Conservation (phyloP, 1,140 invertebrate species). For the Aporrectodea caliginosa region DNA sequence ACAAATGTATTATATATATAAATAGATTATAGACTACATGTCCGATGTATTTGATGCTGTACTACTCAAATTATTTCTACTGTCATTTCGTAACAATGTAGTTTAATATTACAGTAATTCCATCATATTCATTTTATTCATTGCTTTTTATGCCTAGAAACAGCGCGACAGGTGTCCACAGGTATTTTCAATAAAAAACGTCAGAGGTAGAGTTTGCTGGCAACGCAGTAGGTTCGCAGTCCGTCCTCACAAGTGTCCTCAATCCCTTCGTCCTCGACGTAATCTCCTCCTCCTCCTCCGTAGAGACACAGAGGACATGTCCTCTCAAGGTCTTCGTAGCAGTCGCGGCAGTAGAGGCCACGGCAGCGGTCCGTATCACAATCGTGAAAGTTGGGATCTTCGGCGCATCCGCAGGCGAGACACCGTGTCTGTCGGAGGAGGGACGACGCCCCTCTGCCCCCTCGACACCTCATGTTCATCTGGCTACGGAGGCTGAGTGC, state of each 20-base stretch:
- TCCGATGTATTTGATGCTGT: too few relatives aligned
- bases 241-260: conserved; percentile 25
- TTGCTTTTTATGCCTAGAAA: too few relatives aligned
- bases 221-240: conserved; percentile 16
- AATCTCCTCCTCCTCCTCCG: conserved; percentile 1
- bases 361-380: conserved; percentile 28
- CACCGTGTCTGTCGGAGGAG: neutral
- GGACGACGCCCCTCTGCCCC: neutral
- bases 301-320: conserved; percentile 31
- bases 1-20: too few relatives aligned
- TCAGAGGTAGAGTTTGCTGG: conserved; percentile 25
- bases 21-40: too few relatives aligned
- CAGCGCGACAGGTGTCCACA: too few relatives aligned
- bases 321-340: conserved; percentile 26
- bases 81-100: too few relatives aligned
- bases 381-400: neutral
- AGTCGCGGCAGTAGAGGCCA: conserved; percentile 28
- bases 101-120: too few relatives aligned
- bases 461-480: neutral
- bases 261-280: conserved; percentile 13
- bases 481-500: neutral
- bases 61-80: too few relatives aligned
- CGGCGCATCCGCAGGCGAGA: neutral
- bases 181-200: too few relatives aligned
- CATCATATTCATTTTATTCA: too few relatives aligned